Evolutionary conservation across 2,888 invertebrate genomes (phyloP), one percentile per base, ranked within the genome.

Genomic region (Erebia ligea): DNA sequence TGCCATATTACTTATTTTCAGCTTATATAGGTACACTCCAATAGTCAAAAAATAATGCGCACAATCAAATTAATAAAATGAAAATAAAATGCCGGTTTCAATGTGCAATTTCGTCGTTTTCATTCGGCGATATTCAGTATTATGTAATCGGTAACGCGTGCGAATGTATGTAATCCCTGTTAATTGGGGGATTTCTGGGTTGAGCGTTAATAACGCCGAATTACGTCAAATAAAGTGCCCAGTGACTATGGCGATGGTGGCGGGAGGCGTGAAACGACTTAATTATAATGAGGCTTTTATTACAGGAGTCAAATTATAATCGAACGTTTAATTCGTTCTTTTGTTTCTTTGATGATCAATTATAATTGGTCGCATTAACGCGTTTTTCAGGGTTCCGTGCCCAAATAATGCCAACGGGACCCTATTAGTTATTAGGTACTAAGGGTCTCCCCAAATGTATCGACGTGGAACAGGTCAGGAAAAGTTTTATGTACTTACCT

Each of bases 161-260:
- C 62, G 68, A 62, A 62, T 64, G 64, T 69, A 25, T 59, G 54
- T 58, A 59, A 25, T 52, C 70, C 67, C 67, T 11, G 25, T 62
- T 56, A 70, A 70, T 70, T 67, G 67, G 56, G 19, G 70, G 61
- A 62, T 62, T 70, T 67, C 70, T 67, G 59, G 65, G 65, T 70
- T 56, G 61, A 70, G 61, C 70, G 65, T 70, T 70, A 70, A 70
- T 70, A 62, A 67, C 62, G 57, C 62, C 61, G 67, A 70, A 67
- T 67, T 61, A 70, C 61, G 25, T 56, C 66, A 61, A 67, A 70
- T 67, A 62, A 67, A 48, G 34, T 25, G 64, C 34, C 54, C 57
- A 54, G 40, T 42, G 42, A 61, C 66, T 61, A 56, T 66, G 56
- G 54, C 56, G 13, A 48, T 42, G 40, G 50, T 34, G 13, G 57